Evolutionary conservation across 2,888 invertebrate genomes (phyloP).

Genomic region (Lepeophtheirus nordmannii): DNA sequence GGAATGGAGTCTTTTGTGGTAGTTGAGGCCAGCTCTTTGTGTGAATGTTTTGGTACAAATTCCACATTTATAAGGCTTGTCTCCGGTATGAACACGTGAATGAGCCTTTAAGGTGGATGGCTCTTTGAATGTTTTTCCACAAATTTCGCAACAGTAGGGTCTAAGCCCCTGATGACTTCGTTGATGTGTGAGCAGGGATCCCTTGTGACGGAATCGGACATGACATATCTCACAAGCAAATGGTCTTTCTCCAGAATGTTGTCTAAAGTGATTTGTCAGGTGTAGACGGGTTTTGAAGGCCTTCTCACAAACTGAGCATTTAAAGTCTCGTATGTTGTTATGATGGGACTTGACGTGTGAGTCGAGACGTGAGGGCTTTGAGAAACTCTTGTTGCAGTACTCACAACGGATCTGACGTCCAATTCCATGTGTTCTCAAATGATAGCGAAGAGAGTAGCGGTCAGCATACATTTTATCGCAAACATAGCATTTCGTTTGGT

Average conservation of each 20-base stretch:
- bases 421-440: slow-evolving; percentile 23
- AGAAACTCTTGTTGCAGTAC: slow-evolving; percentile 23
- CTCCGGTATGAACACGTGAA: slow-evolving; percentile 23
- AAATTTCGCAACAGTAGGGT: slow-evolving; percentile 23
- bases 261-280: slow-evolving; percentile 17
- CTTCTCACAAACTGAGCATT: slow-evolving; percentile 23
- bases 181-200: slow-evolving; percentile 22
- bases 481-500: slow-evolving; percentile 19
- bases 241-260: slow-evolving; percentile 23
- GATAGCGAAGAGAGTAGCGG: slow-evolving; percentile 23
- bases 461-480: slow-evolving; percentile 23
- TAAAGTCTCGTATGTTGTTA: slow-evolving; percentile 23
- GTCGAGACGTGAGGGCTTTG: slow-evolving; percentile 20
- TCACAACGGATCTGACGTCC: slow-evolving; percentile 24
- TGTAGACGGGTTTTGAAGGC: slow-evolving; percentile 24
- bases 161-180: slow-evolving; percentile 22
- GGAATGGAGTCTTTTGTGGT: slow-evolving; percentile 21
- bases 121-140: slow-evolving; percentile 25
- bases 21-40: slow-evolving; percentile 23
- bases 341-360: slow-evolving; percentile 20
- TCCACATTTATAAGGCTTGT: slow-evolving; percentile 24
- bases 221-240: slow-evolving; percentile 14
- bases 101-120: slow-evolving; percentile 25
- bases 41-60: slow-evolving; percentile 22
- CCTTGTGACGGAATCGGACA: slow-evolving; percentile 24